Evolutionary conservation across 2,113 vertebrate species (phyloP).

Genomic region (Mungos mungo): DNA sequence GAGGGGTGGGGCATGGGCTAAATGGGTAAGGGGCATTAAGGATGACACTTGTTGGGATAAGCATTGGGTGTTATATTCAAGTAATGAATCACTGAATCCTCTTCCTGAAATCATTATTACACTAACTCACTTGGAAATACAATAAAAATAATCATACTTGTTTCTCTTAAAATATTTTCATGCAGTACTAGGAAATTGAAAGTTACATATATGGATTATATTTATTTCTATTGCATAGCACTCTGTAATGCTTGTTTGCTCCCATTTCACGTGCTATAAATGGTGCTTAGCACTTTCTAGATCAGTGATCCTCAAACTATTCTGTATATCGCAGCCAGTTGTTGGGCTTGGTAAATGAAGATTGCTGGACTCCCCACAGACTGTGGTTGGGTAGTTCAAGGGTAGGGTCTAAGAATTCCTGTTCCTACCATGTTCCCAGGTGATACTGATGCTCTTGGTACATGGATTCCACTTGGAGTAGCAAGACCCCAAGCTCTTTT

Average conservation of each 20-base stretch:
- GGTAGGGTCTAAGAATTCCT: neutral
- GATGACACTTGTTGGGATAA: too few relatives aligned
- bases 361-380: fast-evolving
- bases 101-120: too few relatives aligned
- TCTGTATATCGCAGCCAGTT: neutral
- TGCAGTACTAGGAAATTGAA: neutral
- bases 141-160: neutral
- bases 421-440: neutral
- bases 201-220: neutral
- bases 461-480: neutral
- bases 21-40: too few relatives aligned
- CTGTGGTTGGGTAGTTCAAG: neutral
- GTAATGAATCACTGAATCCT: too few relatives aligned
- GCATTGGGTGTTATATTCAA: too few relatives aligned
- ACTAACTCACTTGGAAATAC: neutral
- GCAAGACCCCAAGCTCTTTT: neutral
- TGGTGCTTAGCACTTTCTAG: neutral
- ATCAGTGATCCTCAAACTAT: neutral
- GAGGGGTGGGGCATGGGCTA: too few relatives aligned
- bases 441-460: neutral
- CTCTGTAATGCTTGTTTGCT: neutral
- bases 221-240: neutral
- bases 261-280: neutral
- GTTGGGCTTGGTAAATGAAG: neutral
- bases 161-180: neutral